These are phyloP conservation scores for Brachionus sp. DNA, from an alignment of 1,140 invertebrate genomes.

Conservation along the genomic window DNA sequence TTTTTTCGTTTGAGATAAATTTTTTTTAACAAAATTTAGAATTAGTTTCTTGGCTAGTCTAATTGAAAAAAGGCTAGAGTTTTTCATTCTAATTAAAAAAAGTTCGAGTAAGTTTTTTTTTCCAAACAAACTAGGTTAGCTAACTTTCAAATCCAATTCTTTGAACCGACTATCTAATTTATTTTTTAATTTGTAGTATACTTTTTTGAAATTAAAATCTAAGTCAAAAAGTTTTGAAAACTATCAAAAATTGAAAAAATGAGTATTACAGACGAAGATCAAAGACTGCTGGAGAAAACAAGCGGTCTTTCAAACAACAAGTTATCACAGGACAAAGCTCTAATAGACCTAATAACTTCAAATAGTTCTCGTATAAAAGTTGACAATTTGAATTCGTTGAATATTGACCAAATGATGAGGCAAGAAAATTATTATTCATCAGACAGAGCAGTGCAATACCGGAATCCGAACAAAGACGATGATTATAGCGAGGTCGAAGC, in stretches of 20 bases:
- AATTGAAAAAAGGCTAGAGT: neutral
- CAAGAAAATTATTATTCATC: neutral
- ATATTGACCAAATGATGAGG: neutral
- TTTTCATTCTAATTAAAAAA: neutral
- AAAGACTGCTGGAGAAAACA: neutral
- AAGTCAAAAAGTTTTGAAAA: neutral
- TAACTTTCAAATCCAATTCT: neutral
- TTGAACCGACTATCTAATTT: neutral
- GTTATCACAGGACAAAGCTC: neutral
- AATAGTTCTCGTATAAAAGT: conserved; percentile 1
- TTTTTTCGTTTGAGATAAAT: neutral
- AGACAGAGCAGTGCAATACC: neutral
- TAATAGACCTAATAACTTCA: conserved; percentile 2
- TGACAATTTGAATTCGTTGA: neutral
- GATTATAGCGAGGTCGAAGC: neutral
- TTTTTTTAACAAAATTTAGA: neutral
- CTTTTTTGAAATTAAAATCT: neutral
- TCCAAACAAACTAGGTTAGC: neutral
- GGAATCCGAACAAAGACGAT: neutral
- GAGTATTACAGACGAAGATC: conserved; percentile 11
- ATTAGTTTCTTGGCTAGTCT: neutral
- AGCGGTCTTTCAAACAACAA: neutral
- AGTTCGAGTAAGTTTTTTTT: neutral
- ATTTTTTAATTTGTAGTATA: neutral
- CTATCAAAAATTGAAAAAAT: neutral